Evolutionary conservation across 2,888 invertebrate species (phyloP), one percentile per base, ranked within the genome.

Genomic region (Tenthredo scrophulariae): DNA sequence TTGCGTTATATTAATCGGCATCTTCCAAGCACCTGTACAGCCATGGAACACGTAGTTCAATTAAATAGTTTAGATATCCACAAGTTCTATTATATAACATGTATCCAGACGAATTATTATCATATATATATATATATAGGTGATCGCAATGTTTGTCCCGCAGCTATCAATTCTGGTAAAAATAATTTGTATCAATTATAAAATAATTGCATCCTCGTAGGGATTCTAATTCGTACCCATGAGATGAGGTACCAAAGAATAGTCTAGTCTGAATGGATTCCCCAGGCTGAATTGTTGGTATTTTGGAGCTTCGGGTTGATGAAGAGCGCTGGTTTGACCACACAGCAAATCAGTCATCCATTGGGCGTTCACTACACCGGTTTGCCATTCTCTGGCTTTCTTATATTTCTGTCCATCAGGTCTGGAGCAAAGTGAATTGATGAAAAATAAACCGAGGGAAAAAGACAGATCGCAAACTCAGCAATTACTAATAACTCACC

Each of bases 301-400:
- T 90, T 98, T 97, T 2, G 96, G 96, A 90, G 96, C 96, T 86
- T 97, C 97, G 86, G 96, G 94, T 94, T 97, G 97, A 86, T 97
- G 96, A 65, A 98, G 94, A 0, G 97, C 97, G 87, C 96, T 96
- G 93, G 97, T 96, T 93, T 98, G 97, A 0, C 99, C 99, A 85
- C 98, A 96, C 91, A 98, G 95, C 84, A 99, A 95, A 93, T 99
- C 99, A 54, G 97, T 98, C 87, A 99, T 94, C 99, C 99, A 99
- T 88, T 97, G 96, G 0, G 97, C 97, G 91, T 98, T 99, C 0
- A 99, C 98, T 1, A 98, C 96, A 0, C 98, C 97, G 62, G 97
- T 97, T 89, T 96, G 96, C 98, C 98, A 98, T 92, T 99, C 98
- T 79, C 97, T 95, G 0, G 99, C 99, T 89, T 97, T 97, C 87